Conservation (phyloP, 2,113 vertebrate genomes). For the Chrysemys picta region DNA sequence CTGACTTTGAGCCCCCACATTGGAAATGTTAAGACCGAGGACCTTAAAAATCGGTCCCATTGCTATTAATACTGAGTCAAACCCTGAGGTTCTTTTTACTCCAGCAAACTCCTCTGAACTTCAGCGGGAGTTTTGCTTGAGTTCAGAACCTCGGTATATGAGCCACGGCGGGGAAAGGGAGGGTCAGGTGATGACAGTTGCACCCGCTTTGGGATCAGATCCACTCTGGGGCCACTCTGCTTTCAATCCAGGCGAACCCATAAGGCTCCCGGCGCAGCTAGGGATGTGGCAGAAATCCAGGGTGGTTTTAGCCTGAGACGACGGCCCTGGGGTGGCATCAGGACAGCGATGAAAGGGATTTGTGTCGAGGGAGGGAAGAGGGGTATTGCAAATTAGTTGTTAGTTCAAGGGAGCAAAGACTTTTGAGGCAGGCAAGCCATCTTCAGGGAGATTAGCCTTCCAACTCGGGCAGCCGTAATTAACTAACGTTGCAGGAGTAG, state of each 20-base stretch:
- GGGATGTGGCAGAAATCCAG: constrained; percentile 49
- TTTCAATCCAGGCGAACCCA: constrained; percentile 51
- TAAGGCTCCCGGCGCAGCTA: constrained; percentile 27
- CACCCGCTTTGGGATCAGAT: neutral
- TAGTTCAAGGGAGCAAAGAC: constrained; percentile 44
- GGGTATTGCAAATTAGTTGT: constrained; percentile 42
- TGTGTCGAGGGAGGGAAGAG: constrained; percentile 45
- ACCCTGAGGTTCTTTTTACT: neutral
- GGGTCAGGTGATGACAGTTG: neutral
- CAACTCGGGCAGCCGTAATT: neutral
- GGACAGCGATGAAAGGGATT: constrained; percentile 66
- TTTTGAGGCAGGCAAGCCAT: neutral
- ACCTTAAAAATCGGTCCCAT: neutral
- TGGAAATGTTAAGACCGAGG: neutral
- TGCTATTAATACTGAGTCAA: neutral
- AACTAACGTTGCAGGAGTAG: neutral
- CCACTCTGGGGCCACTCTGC: neutral
- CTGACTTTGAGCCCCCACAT: neutral
- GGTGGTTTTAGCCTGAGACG: constrained; percentile 51
- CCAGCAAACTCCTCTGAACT: neutral
- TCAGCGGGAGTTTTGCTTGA: neutral
- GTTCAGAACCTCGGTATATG: neutral
- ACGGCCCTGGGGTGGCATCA: constrained; percentile 55
- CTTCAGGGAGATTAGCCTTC: constrained; percentile 43
- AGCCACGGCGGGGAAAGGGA: neutral